Base-by-base conservation (phyloP, 2,797 vertebrate species). In the Poecilia wingei region DNA sequence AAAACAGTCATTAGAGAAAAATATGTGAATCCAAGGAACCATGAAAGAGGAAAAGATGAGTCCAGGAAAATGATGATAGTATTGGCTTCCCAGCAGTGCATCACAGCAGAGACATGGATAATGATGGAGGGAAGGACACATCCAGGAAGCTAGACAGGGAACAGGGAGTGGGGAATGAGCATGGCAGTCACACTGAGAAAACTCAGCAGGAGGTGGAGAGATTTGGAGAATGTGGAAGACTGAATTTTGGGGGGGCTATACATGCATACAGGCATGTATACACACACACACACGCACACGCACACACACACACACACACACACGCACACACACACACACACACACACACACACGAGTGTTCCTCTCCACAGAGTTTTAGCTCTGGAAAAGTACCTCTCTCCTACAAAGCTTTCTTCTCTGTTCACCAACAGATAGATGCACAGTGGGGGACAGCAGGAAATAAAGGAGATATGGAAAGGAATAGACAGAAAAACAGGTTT, bases 21-120 rank as follows among this genome's bases (percentile, higher is more conserved):
- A 89, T 92, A 93, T 92, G 90, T 88, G 91, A 93, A 90, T 86
- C 84, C 80, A 82, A 78, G 76, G 76, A 86, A 74, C 74, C 83
- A 74, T 84, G 83, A 87, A 59, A 68, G 68, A 84, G 49, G 57
- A 84, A 76, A 79, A 57, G 72, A 75, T 69, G 79, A 78, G 82
- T 83, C 83, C 80, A 79, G 84, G 77, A 81, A 88, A 87, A 87
- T 83, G 66, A 86, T 86, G 87, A 90, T 91, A 93, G 88, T 31
- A 76, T 66, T 83, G 82, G 86, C 84, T 90, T 92, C 88, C 77
- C 91, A 88, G 90, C 89, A 90, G 89, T 57, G 79, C 64, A 72
- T 84, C 87, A 81, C 88, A 87, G 87, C 82, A 85, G 89, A 86
- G 82, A 74, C 82, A 71, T 85, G 90, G 82, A 92, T 92, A 92